phyloP scores from a whole-genome alignment of 2,888 invertebrate species.

The Leptothorax acervorum region DNA sequence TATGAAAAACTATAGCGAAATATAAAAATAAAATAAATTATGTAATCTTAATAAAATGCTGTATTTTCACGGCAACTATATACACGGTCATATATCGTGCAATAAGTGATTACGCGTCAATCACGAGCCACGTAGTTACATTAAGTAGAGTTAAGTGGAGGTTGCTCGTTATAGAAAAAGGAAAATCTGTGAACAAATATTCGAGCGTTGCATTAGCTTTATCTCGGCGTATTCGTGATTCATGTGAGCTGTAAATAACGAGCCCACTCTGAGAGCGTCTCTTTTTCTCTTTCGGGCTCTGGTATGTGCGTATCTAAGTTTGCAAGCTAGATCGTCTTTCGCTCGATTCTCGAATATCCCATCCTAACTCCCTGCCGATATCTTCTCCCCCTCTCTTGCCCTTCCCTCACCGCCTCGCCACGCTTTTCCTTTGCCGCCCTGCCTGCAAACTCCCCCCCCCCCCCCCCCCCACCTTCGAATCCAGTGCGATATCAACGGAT shows the following conservation, averaged over 20 bases:
- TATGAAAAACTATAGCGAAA: neutral
- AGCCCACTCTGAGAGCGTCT: slow-evolving; percentile 74
- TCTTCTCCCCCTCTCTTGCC: slow-evolving; percentile 52
- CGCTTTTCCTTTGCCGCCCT: slow-evolving; percentile 10
- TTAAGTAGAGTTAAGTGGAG: slow-evolving; percentile 6
- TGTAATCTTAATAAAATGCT: slow-evolving; percentile 27
- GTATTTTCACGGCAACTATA: neutral
- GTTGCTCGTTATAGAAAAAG: neutral
- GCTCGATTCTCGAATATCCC: slow-evolving; percentile 42
- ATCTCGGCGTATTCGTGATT: slow-evolving; percentile 77
- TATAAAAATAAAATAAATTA: neutral
- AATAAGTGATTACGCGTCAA: slow-evolving; percentile 3
- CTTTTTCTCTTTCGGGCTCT: slow-evolving; percentile 44
- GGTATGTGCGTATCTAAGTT: slow-evolving; percentile 61
- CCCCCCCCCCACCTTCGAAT: slow-evolving; percentile 16
- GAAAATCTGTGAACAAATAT: slow-evolving; percentile 26
- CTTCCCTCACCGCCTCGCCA: neutral
- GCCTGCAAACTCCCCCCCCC: slow-evolving; percentile 14
- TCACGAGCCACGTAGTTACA: neutral
- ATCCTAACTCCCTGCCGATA: slow-evolving; percentile 35
- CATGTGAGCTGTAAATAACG: slow-evolving; percentile 78
- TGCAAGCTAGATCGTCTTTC: slow-evolving; percentile 53
- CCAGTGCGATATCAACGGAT: slow-evolving; percentile 47
- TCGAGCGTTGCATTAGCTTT: slow-evolving; percentile 73
- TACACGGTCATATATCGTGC: neutral